Evolutionary conservation across 2,888 invertebrate genomes (phyloP), one percentile per base, ranked within the genome.

Genomic region (Acronicta leporina): DNA sequence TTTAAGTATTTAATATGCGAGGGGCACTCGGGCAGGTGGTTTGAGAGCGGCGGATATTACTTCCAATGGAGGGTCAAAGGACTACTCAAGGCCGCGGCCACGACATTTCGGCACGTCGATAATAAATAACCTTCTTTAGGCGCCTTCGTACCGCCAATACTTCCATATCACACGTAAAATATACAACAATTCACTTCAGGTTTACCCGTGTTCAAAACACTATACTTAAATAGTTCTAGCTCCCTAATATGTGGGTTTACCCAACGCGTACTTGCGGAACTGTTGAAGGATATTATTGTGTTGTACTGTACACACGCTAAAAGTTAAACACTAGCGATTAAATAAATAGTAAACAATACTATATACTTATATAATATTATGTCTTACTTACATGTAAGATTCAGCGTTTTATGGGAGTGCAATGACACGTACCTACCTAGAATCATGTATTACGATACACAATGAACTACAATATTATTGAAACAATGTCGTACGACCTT

Each of bases 1-100:
- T n/a, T 72, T 75, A 73, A 76, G 79, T 73, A 72, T 65, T 67
- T 59, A 67, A 62, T 75, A 75, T 75, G 75, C 79, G 79, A 77
- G 89, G 82, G 88, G 88, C 87, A 84, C 87, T 82, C 84, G 70
- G 80, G 88, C 92, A 92, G 91, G 92, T 92, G 91, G 86, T 79
- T 80, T 73, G 78, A 78, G 76, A 79, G 71, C 82, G 75, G 76
- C 87, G 84, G 84, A 82, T 84, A 84, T 84, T 80, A 86, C 81
- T 84, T 81, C 86, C 83, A 84, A 78, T 77, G 75, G 79, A 84
- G 86, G 92, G 89, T 93, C 92, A 92, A 90, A 90, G 89, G 91
- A 92, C 93, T 80, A 69, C 76, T 82, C 92, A 92, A 93, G 92
- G 93, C 87, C 87, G 79, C 68, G 79, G 78, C 77, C 83, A 82